phyloP scores from a whole-genome alignment of 2,888 invertebrate species.

The Tipula helvola region DNA sequence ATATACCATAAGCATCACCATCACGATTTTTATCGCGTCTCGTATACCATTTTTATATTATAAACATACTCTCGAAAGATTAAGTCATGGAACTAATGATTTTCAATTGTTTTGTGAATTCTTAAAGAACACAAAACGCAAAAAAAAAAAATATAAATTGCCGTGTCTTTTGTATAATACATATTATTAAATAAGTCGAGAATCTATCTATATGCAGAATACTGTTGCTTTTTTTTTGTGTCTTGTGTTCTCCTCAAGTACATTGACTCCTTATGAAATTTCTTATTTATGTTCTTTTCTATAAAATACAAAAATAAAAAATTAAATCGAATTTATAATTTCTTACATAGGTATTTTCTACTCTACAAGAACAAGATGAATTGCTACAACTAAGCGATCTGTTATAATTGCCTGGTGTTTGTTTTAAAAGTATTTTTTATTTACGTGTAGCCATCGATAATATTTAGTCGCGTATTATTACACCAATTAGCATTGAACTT shows the following conservation, averaged over 20 bases:
- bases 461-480: background rate
- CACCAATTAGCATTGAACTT: background rate
- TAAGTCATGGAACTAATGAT: slow-evolving; percentile 4
- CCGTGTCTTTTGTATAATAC: background rate
- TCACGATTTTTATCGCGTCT: background rate
- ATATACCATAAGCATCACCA: background rate
- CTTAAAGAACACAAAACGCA: background rate
- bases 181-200: background rate
- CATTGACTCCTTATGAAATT: background rate
- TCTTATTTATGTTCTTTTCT: background rate
- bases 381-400: background rate
- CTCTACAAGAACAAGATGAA: background rate
- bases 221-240: background rate
- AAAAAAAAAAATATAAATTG: background rate
- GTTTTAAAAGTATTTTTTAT: background rate
- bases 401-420: background rate
- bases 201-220: background rate
- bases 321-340: background rate
- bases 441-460: background rate
- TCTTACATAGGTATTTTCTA: background rate
- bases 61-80: background rate
- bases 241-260: background rate
- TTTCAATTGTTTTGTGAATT: background rate
- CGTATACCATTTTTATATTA: background rate
- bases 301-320: background rate